Evolutionary conservation across 2,113 vertebrate species (phyloP), one percentile per base, ranked within the genome.

Genomic region (Oriolus oriolus): DNA sequence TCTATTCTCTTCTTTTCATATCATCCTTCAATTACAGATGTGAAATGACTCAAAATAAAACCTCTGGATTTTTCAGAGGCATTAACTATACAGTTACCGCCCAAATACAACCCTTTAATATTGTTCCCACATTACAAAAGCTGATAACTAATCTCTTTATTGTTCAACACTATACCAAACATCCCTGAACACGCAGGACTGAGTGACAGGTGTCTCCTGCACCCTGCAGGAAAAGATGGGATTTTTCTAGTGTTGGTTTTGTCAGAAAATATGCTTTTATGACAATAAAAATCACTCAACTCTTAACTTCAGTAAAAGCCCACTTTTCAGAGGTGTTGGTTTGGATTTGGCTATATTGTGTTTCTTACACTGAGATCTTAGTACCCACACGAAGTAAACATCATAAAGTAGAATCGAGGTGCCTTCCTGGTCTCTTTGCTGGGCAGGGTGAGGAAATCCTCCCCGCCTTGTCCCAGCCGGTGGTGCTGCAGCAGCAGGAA

Each of bases 381-480:
- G 35, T 11, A 28, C 9, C 21, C 10, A 79, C n/a, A 33, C 8
- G 9, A 52, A 63, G 28, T 14, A 5, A 89, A 49, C 6, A 13
- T 7, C 17, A 13, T 53, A 7, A 19, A 30, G 19, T 4, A 8
- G 11, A 56, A 44, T 4, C 2, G 17, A 26, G 57, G 23, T 24
- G 71, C 42, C 30, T 15, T 27, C 37, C 31, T 6, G 20, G 15
- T n/a, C 7, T 54, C 20, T 50, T 10, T 15, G 15, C 50, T 11
- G 33, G 0, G 16, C 16, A 19, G 45, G 2, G 2, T 6, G 47
- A n/a, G 41, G 42, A 56, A 79, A 47, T 14, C 9, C 27, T 8
- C 9, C 24, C 21, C 11, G 6, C 1, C 7, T 0, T 19, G 65
- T 22, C 26, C 14, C 64, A 45, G n/a, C 3, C 14, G 11, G 22